Percentiles rank a stretch among this genome's conserved stretches.
These are phyloP conservation scores for Actinemys pallida DNA, from an alignment of 2,113 vertebrate species.

Conservation along the genomic window DNA sequence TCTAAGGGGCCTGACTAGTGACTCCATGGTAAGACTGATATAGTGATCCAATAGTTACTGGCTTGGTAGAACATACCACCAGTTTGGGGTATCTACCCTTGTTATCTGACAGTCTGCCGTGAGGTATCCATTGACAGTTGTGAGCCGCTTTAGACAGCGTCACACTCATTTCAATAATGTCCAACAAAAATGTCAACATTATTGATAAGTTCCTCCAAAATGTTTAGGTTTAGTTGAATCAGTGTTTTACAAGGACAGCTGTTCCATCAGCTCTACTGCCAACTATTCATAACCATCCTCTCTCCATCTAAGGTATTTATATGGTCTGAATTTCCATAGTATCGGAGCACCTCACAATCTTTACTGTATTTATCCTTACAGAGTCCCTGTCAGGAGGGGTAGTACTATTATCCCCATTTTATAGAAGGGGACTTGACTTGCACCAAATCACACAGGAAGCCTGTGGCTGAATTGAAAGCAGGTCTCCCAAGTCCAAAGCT, in stretches of 20 bases:
- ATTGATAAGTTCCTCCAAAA: not conserved
- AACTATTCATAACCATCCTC: not conserved
- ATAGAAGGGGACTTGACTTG: not conserved
- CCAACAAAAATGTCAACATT: not conserved
- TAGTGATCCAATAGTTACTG: not conserved
- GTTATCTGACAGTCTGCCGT: too few relatives aligned
- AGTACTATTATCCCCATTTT: not conserved
- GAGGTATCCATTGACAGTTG: too few relatives aligned
- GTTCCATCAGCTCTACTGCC: not conserved
- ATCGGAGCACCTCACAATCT: not conserved
- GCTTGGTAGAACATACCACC: not conserved
- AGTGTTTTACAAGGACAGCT: not conserved
- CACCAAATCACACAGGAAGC: not conserved
- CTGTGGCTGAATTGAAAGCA: not conserved
- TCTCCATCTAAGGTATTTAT: not conserved
- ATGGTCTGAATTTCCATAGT: not conserved
- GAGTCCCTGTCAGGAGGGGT: not conserved
- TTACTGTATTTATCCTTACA: not conserved
- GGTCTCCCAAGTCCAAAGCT: not conserved
- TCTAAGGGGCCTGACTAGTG: not conserved
- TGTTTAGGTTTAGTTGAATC: not conserved
- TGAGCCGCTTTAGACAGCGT: too few relatives aligned
- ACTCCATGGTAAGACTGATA: not conserved
- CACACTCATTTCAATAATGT: not conserved
- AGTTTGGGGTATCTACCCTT: too few relatives aligned